Conservation (phyloP, 2,797 vertebrate genomes). For the Steatocranus sp. region DNA sequence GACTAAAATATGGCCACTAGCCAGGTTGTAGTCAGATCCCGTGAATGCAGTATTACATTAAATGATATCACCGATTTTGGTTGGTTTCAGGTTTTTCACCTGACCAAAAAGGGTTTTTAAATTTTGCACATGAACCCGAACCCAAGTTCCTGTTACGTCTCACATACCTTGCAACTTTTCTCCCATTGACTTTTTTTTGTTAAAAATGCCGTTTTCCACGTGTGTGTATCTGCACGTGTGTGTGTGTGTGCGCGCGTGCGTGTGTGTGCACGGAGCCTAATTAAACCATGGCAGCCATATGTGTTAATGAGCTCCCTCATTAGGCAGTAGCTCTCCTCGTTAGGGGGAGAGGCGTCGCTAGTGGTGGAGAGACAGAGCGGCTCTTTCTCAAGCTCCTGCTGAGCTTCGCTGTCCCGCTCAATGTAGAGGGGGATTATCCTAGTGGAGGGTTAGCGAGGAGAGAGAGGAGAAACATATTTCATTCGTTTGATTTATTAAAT, state of each 20-base stretch:
- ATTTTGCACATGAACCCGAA: not conserved
- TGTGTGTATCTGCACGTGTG: conserved; percentile 2
- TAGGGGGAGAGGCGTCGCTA: conserved; percentile 64
- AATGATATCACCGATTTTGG: not conserved
- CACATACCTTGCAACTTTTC: conserved; percentile 31
- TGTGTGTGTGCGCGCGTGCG: not conserved
- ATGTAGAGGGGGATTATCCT: conserved; percentile 57
- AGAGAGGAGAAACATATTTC: conserved; percentile 2
- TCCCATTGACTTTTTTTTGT: conserved; percentile 23
- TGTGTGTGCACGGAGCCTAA: conserved; percentile 73
- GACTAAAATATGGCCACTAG: not conserved
- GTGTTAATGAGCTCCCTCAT: conserved; percentile 93
- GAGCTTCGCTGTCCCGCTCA: conserved; percentile 79
- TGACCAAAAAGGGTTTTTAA: not conserved
- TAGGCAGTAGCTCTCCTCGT: conserved; percentile 84
- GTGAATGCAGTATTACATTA: not conserved
- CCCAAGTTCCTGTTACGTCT: conserved; percentile 10
- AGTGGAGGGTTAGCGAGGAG: conserved; percentile 52
- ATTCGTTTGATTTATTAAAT: not conserved
- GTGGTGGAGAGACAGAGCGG: conserved; percentile 58
- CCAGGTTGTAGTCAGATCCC: not conserved
- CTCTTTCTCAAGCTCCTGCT: conserved; percentile 74
- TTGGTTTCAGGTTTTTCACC: not conserved
- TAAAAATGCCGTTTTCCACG: conserved; percentile 20
- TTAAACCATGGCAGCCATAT: conserved; percentile 86